phyloP scores from a whole-genome alignment of 1,140 invertebrate species.

The Tetramorium parvispinum region DNA sequence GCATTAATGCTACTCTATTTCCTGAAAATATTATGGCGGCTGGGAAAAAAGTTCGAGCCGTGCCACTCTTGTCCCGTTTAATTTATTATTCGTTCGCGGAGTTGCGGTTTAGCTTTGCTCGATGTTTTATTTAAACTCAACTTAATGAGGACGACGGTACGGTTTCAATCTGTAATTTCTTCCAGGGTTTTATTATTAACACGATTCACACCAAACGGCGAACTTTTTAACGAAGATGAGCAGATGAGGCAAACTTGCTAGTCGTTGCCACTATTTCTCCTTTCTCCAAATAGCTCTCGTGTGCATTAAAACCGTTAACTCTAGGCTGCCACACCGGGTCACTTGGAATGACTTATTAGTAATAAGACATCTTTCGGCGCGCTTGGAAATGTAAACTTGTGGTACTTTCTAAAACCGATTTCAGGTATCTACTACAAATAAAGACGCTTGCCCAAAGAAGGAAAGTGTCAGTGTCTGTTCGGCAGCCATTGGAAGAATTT shows the following conservation, averaged over 20 bases:
- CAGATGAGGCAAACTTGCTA: constrained; percentile 4
- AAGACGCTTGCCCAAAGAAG: no score
- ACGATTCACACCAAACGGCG: constrained; percentile 5
- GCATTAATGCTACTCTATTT: constrained; percentile 46
- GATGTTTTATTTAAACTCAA: constrained; percentile 6
- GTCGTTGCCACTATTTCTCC: constrained; percentile 51
- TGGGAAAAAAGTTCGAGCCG: not conserved
- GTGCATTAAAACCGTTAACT: not conserved
- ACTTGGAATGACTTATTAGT: no score
- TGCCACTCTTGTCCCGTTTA: constrained; percentile 29
- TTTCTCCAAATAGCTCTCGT: constrained; percentile 38
- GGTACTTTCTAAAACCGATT: no score
- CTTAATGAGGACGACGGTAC: not conserved
- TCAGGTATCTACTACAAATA: no score
- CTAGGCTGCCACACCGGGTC: no score
- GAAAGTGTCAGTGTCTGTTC: no score
- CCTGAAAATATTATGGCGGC: constrained; percentile 47
- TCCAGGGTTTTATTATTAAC: constrained; percentile 43
- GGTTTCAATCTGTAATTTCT: not conserved
- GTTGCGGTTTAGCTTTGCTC: not conserved
- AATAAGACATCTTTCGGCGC: no score
- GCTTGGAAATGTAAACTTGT: no score
- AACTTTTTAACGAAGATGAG: constrained; percentile 1
- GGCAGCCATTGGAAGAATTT: no score
- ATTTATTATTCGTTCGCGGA: not conserved